Evolutionary conservation across 2,888 invertebrate genomes (phyloP).

Genomic region (Lochmaea capreae): DNA sequence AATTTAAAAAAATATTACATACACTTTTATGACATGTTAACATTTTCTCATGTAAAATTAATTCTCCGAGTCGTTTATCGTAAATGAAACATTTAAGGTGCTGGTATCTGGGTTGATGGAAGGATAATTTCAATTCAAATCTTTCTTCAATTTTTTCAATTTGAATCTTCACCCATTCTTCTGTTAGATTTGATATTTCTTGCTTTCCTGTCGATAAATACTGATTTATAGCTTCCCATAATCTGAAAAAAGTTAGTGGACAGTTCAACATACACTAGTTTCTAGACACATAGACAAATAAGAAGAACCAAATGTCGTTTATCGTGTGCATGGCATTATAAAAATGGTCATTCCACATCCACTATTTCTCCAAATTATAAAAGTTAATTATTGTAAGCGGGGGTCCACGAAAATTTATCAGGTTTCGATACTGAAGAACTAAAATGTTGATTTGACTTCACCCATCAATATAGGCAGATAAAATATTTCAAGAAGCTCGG

Average conservation of each 20-base stretch:
- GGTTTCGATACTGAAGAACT: no score
- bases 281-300: no score
- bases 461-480: no score
- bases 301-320: no score
- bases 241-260: constrained; percentile 40
- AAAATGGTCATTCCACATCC: no score
- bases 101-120: constrained; percentile 49
- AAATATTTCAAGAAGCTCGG: no score
- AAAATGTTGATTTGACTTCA: no score
- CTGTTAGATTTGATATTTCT: constrained; percentile 47
- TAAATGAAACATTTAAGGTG: constrained; percentile 52
- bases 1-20: not conserved
- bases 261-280: no score
- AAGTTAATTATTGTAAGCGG: no score
- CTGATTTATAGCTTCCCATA: constrained; percentile 55
- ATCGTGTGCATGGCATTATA: no score
- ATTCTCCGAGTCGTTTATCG: constrained; percentile 54
- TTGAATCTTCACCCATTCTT: constrained; percentile 48
- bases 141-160: constrained; percentile 47
- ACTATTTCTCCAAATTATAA: no score
- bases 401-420: no score
- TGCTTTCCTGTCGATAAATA: constrained; percentile 50
- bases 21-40: constrained; percentile 48
- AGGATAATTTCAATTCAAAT: constrained; percentile 48
- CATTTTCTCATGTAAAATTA: constrained; percentile 48